Evolutionary conservation across 2,797 vertebrate species (phyloP), one percentile per base, ranked within the genome.

Genomic region (Mus caroli): DNA sequence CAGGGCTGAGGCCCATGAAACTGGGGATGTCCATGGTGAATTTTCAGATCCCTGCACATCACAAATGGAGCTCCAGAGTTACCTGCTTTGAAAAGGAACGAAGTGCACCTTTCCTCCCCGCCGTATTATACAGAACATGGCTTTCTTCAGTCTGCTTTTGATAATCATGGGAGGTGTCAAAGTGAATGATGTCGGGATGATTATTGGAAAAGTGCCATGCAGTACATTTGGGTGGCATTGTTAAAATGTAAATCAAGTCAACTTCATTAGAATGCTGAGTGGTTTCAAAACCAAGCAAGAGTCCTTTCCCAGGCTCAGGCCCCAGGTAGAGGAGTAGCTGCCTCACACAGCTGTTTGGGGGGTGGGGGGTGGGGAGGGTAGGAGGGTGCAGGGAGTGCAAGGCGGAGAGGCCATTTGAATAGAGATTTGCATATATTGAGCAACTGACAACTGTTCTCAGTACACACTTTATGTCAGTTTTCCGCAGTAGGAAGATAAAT

Each of bases 211-310:
- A 98, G 97, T 83, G 91, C 94, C 97, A 91, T 58, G n/a, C 97
- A 95, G 87, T 91, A 92, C 89, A 88, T 91, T 97, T 93, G 62
- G 91, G 90, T 94, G 97, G 78, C 67, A 95, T 85, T 83, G 26
- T 98, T 98, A 98, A 92, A 98, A 97, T 97, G 97, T 97, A 98
- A 98, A 98, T 98, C 96, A 96, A 79, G 87, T 97, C 96, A 94
- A 78, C 60, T 97, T 98, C 97, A 98, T 97, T 19, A 92, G 92
- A 96, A 94, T 93, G 43, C 79, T 94, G 94, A 71, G 88, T n/a
- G 71, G 12, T 98, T 98, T 98, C 94, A 52, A 93, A 97, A 80
- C 88, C 94, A 91, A 67, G 69, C 31, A 89, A 80, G 62, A 86
- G 56, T 92, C 94, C 79, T 93, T 97, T 96, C 50, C 22, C 19